These are phyloP conservation scores for Epirrhoe alternata DNA, from an alignment of 2,888 invertebrate species.

Conservation along the genomic window DNA sequence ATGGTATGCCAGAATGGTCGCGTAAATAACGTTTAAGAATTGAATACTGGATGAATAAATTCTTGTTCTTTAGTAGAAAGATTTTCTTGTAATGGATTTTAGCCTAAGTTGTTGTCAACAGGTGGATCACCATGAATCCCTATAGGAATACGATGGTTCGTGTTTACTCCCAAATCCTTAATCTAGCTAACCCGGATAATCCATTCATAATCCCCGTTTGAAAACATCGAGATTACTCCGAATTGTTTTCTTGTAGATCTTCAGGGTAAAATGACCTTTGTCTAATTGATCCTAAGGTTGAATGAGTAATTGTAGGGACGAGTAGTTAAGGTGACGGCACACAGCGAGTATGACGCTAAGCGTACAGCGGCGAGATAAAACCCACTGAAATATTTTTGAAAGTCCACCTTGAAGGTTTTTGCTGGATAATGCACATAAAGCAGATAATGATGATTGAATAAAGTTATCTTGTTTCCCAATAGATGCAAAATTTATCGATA, in stretches of 20 bases:
- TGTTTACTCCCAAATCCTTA: slow-evolving; percentile 44
- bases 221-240: not conserved
- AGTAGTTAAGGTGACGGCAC: not conserved
- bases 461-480: too few species aligned
- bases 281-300: not conserved
- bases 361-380: too few species aligned
- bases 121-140: slow-evolving; percentile 70
- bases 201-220: not conserved
- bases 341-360: not conserved
- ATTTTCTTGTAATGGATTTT: not conserved
- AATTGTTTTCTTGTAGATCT: not conserved
- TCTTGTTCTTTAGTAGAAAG: too few species aligned
- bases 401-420: too few species aligned
- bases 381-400: too few species aligned
- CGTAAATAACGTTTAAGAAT: too few species aligned
- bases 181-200: slow-evolving; percentile 3
- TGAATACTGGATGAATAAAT: not conserved
- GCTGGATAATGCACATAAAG: too few species aligned
- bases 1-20: too few species aligned
- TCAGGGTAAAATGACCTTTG: not conserved
- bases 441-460: too few species aligned
- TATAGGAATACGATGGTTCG: slow-evolving; percentile 74
- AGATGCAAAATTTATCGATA: too few species aligned
- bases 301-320: not conserved
- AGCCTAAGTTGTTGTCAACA: slow-evolving; percentile 56